Evolutionary conservation across 1,140 invertebrate genomes (phyloP).

Genomic region (fruit fly (Drosophila melanogaster)): DNA sequence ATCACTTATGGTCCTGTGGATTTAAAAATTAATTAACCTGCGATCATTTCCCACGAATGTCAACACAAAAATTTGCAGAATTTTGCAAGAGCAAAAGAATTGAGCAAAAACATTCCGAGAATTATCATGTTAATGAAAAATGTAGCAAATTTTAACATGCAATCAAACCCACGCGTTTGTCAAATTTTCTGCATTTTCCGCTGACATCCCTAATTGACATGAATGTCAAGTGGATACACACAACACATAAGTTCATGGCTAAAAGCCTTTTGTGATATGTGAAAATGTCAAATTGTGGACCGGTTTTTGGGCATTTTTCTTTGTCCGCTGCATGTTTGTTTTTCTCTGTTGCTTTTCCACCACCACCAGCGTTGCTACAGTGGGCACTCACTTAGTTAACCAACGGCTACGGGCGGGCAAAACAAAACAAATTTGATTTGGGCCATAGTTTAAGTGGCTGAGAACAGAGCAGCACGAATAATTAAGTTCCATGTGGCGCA

Average conservation of each 20-base stretch:
- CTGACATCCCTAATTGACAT: slow-evolving; percentile 23
- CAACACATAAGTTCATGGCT: slow-evolving; percentile 17
- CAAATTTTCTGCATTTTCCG: slow-evolving; percentile 9
- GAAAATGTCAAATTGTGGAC: slow-evolving; percentile 28
- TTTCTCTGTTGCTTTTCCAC: not conserved
- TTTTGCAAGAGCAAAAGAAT: too few species aligned
- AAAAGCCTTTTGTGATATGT: slow-evolving; percentile 32
- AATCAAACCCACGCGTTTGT: not conserved
- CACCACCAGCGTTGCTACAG: not conserved
- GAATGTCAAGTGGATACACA: slow-evolving; percentile 16
- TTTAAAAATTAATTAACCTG: too few species aligned
- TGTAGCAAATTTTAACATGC: not conserved
- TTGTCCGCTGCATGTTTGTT: not conserved
- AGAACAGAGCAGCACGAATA: slow-evolving; percentile 29
- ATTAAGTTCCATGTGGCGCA: slow-evolving; percentile 48
- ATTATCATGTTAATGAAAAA: not conserved
- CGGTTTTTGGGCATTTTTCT: slow-evolving; percentile 1
- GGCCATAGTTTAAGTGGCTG: slow-evolving; percentile 30
- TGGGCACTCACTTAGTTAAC: not conserved
- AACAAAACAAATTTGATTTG: slow-evolving; percentile 60
- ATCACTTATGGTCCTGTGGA: too few species aligned
- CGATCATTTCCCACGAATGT: too few species aligned
- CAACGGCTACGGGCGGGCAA: slow-evolving; percentile 1
- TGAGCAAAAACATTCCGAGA: too few species aligned
- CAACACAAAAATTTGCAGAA: too few species aligned